phyloP scores from a whole-genome alignment of 2,797 vertebrate genomes.

The Sciurus carolinensis region DNA sequence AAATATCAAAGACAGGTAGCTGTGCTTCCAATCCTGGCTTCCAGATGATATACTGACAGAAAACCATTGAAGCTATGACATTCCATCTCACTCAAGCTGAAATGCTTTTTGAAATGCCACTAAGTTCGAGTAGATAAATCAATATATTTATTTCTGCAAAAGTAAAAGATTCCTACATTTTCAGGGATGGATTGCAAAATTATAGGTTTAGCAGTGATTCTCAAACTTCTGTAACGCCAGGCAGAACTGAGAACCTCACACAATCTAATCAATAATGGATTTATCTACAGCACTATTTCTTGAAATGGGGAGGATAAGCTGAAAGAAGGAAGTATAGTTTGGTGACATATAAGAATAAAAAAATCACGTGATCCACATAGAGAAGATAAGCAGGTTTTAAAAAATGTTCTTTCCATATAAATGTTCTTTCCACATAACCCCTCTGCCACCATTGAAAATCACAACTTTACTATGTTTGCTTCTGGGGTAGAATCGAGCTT shows the following conservation, averaged over 20 bases:
- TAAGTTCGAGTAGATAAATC: conserved; percentile 24
- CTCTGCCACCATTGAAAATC: background rate
- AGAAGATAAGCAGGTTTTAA: background rate
- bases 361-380: background rate
- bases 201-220: background rate
- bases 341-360: background rate
- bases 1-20: background rate
- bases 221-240: background rate
- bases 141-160: conserved; percentile 47
- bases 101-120: conserved; percentile 23
- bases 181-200: conserved; percentile 32
- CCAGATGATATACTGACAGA: background rate
- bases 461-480: background rate
- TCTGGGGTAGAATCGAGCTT: background rate
- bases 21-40: background rate
- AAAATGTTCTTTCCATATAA: background rate
- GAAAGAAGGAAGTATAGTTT: background rate
- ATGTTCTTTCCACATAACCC: background rate
- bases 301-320: background rate
- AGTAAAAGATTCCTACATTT: conserved; percentile 2
- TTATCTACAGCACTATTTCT: background rate
- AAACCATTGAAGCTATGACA: background rate
- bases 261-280: background rate
- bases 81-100: background rate
- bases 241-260: background rate